Evolutionary conservation across 2,113 vertebrate species (phyloP).

Genomic region (Myrmecobius fasciatus): DNA sequence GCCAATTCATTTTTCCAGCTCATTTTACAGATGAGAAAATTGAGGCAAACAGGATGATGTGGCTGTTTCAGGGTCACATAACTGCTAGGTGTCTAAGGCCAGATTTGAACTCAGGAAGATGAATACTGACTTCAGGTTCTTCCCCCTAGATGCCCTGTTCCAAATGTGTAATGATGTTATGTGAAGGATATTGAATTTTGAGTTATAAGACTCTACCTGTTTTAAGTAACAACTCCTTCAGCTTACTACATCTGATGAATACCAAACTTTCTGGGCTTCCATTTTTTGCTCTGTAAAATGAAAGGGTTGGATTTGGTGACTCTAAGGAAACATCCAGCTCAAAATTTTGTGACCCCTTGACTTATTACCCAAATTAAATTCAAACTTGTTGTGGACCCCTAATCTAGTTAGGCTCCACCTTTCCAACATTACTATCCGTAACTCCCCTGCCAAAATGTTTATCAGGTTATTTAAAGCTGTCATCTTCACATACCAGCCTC

Average conservation of each 20-base stretch:
- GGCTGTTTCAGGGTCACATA: too few species aligned
- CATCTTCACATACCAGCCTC: not conserved
- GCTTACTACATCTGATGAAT: not conserved
- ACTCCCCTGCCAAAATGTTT: not conserved
- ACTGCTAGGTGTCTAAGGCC: too few species aligned
- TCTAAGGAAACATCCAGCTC: not conserved
- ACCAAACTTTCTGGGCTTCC: not conserved
- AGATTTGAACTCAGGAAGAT: too few species aligned
- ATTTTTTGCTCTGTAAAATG: not conserved
- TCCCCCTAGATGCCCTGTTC: not conserved
- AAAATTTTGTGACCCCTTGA: not conserved
- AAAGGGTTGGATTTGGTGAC: not conserved
- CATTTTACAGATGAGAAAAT: too few species aligned
- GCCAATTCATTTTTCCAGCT: too few species aligned
- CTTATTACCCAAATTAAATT: not conserved
- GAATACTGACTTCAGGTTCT: too few species aligned
- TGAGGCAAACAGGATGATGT: too few species aligned
- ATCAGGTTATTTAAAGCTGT: not conserved
- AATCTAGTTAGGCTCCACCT: not conserved
- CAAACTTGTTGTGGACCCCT: not conserved
- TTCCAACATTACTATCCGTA: not conserved
- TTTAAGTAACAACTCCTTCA: not conserved
- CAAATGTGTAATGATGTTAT: not conserved
- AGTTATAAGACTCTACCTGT: not conserved
- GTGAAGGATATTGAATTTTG: not conserved